These are phyloP conservation scores for Opisthocomus hoazin DNA, from an alignment of 2,113 vertebrate species.

Conservation along the genomic window DNA sequence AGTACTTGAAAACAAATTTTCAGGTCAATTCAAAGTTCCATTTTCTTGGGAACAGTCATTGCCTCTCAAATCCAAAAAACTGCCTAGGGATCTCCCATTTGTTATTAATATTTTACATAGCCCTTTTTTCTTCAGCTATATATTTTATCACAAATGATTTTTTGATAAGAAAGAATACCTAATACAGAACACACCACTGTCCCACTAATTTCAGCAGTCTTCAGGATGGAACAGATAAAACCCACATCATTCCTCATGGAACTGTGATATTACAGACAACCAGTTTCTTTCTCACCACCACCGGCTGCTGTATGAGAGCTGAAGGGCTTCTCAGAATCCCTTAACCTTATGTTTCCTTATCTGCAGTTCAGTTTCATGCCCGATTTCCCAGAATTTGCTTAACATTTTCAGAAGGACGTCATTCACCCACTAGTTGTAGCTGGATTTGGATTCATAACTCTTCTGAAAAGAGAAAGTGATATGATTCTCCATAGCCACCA, in stretches of 20 bases:
- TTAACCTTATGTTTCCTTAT: constrained; percentile 41
- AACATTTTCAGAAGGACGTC: constrained; percentile 55
- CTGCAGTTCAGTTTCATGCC: constrained; percentile 34
- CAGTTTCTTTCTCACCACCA: not conserved
- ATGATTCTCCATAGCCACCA: not conserved
- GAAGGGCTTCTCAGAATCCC: constrained; percentile 36
- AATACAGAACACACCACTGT: not conserved
- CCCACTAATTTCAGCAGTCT: not conserved
- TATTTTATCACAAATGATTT: not conserved
- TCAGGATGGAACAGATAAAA: not conserved
- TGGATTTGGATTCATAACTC: constrained; percentile 25
- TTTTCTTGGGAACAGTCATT: not conserved
- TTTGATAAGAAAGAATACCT: not conserved
- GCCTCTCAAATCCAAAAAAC: not conserved
- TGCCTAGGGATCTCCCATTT: not conserved
- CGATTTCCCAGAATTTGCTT: constrained; percentile 40
- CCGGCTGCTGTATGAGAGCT: constrained; percentile 20
- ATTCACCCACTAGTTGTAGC: constrained; percentile 41
- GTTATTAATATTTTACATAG: not conserved
- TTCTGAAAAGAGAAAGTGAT: not conserved
- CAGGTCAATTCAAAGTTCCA: not conserved
- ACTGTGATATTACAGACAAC: not conserved
- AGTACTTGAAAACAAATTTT: not conserved
- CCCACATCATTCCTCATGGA: not conserved
- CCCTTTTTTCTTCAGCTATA: not conserved